Conservation (phyloP, 2,113 vertebrate genomes). For the Ranitomeya imitator region DNA sequence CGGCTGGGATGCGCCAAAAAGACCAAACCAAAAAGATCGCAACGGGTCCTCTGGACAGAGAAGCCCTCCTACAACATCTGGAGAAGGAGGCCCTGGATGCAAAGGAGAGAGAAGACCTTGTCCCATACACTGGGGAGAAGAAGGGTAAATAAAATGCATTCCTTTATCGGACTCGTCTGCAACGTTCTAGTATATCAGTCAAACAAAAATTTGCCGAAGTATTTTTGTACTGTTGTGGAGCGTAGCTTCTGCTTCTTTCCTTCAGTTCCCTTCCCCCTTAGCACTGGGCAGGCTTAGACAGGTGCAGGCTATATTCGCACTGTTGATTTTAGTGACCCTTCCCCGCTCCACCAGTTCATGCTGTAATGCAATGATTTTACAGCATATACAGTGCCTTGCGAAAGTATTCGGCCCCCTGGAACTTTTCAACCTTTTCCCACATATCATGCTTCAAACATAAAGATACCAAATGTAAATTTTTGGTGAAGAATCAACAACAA, state of each 20-base stretch:
- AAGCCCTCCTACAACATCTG: conserved; percentile 86
- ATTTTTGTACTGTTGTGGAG: background rate
- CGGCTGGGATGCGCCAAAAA: conserved; percentile 85
- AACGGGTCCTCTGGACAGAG: conserved; percentile 83
- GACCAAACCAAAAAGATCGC: conserved; percentile 93
- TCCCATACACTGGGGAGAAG: conserved; percentile 92
- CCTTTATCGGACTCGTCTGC: no score
- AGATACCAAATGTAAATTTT: no score
- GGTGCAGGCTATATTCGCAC: conserved; percentile 25
- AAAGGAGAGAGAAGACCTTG: conserved; percentile 84
- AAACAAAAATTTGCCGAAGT: background rate
- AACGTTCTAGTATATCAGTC: background rate
- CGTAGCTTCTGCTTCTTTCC: background rate
- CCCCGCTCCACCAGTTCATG: no score
- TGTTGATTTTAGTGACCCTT: background rate
- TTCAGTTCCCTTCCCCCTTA: background rate
- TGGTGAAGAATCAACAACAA: no score
- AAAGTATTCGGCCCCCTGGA: no score
- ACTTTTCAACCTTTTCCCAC: no score
- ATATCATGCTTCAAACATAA: no score
- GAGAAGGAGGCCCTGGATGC: conserved; percentile 86
- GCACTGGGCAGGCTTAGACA: background rate
- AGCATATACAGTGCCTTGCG: background rate
- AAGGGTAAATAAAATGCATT: conserved; percentile 73
- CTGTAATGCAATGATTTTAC: background rate